phyloP scores from a whole-genome alignment of 2,797 vertebrate genomes.

The Coregonus sp. region DNA sequence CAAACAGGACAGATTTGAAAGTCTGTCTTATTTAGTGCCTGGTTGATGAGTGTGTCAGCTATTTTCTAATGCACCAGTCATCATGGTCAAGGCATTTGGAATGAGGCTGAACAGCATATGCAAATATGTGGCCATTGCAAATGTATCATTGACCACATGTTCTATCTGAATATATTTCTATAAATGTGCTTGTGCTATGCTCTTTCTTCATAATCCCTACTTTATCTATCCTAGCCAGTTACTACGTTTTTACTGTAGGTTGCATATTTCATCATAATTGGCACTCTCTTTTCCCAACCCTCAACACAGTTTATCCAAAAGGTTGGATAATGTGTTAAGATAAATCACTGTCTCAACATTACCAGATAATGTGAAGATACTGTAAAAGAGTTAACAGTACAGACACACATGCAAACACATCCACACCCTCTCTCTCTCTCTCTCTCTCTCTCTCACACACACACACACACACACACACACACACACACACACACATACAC shows the following conservation, averaged over 20 bases:
- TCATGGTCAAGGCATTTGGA: conserved; percentile 60
- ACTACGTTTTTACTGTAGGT: no score
- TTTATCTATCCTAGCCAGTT: neutral
- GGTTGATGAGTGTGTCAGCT: conserved; percentile 35
- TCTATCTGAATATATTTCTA: conserved; percentile 59
- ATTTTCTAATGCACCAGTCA: conserved; percentile 47
- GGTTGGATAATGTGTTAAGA: no score
- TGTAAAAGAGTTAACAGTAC: neutral
- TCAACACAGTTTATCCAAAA: neutral
- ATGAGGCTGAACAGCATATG: conserved; percentile 47
- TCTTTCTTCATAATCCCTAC: conserved; percentile 4
- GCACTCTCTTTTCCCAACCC: neutral
- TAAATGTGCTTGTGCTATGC: conserved; percentile 54
- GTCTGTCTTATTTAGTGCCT: conserved; percentile 31
- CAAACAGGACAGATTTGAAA: conserved; percentile 40
- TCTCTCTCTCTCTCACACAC: neutral
- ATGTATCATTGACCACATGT: conserved; percentile 52
- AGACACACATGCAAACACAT: neutral
- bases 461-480: conserved; percentile 7
- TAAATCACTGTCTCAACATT: no score
- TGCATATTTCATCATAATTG: neutral
- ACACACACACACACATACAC: conserved; percentile 13
- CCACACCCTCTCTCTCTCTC: neutral
- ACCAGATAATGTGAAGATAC: no score
- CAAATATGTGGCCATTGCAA: conserved; percentile 58